Evolutionary conservation across 2,113 vertebrate species (phyloP).

Genomic region (Ranitomeya imitator): DNA sequence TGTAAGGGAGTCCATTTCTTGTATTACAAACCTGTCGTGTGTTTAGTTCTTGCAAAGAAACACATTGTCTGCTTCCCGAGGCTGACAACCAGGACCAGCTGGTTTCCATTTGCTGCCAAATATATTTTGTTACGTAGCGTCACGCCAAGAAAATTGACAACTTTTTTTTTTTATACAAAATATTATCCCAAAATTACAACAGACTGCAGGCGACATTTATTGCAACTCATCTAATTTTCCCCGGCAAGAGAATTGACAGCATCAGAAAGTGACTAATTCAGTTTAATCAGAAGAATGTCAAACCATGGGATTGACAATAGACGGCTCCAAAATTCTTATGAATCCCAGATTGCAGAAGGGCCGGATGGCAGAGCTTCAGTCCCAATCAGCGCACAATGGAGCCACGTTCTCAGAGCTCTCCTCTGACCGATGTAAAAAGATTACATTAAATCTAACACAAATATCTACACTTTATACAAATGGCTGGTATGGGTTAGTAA

Average conservation of each 20-base stretch:
- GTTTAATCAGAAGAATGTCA: slow-evolving; percentile 37
- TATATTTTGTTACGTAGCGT: slow-evolving; percentile 6
- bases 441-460: not conserved
- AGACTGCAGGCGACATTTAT: slow-evolving; percentile 12
- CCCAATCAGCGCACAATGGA: slow-evolving; percentile 9
- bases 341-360: slow-evolving; percentile 29
- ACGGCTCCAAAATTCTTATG: slow-evolving; percentile 39
- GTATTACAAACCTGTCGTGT: not conserved
- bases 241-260: slow-evolving; percentile 22
- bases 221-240: slow-evolving; percentile 38
- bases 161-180: slow-evolving; percentile 10
- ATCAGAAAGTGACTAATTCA: slow-evolving; percentile 23
- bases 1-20: not conserved
- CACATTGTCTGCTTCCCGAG: not conserved
- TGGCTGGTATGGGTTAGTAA: not conserved
- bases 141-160: slow-evolving; percentile 35
- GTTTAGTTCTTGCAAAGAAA: not conserved
- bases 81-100: slow-evolving; percentile 26
- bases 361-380: slow-evolving; percentile 36
- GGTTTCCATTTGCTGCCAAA: slow-evolving; percentile 26
- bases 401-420: not conserved
- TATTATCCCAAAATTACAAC: slow-evolving; percentile 13
- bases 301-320: slow-evolving; percentile 5
- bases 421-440: not conserved
- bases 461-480: not conserved